Base-by-base conservation (phyloP, 2,888 invertebrate species). In the Aspidiotus rigidus region DNA sequence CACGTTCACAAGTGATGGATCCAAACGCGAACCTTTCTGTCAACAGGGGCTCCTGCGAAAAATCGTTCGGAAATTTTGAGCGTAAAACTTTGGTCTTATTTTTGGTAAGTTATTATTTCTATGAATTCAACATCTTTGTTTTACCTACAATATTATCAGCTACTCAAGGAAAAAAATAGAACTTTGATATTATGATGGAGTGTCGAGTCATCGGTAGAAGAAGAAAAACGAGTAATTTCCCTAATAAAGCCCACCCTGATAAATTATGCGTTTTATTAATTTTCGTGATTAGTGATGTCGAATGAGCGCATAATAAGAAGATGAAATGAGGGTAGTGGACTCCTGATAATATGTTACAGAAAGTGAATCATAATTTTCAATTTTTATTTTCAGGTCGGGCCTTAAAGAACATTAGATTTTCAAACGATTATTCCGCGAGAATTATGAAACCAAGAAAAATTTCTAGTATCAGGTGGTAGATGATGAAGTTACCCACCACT, bases 241-340 rank as follows among this genome's bases (percentile, higher is more conserved):
- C 49, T 44, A 44, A 44, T 44, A n/a, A n/a, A n/a, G n/a, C n/a
- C n/a, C n/a, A n/a, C n/a, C 49, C 49, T 44, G 49, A 44, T 44
- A 44, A 44, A 44, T 44, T 44, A 44, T 44, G 49, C 49, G 49
- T 44, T 44, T 44, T 10, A 44, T 44, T 44, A 44, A 44, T 44
- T 44, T 44, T 11, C 8, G 49, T 44, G 49, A 44, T 44, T 44
- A 44, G 11, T 11, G 49, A 44, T 44, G 49, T 44, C 49, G 49
- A 44, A 44, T 8, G 49, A 10, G n/a, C n/a, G 9, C 8, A 44
- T 44, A 44, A 44, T 10, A 44, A 44, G 49, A 44, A 44, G 49
- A 11, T 10, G 11, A 44, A 44, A 44, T 11, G 49, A 44, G 11
- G 8, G 49, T 11, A 44, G 49, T 11, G n/a, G n/a, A n/a, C 49